Percentiles rank a stretch among this genome's conserved stretches.
These are phyloP conservation scores for Gymnoscelis rufifasciata DNA, from an alignment of 2,888 invertebrate species.

Conservation along the genomic window DNA sequence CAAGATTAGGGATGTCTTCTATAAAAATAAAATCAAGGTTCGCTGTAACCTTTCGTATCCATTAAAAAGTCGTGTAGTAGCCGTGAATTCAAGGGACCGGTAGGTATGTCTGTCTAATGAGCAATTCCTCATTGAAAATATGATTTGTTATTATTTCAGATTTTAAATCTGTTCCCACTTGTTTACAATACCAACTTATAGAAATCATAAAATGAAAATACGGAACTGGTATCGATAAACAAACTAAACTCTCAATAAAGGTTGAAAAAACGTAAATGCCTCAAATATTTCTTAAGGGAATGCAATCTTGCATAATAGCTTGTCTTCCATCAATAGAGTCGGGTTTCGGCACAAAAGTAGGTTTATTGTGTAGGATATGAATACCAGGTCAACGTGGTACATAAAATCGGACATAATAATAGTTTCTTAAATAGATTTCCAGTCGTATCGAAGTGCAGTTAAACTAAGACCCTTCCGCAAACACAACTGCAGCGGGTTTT, in stretches of 20 bases:
- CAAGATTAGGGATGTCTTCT: slow-evolving; percentile 47
- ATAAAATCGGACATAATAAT: too few relatives aligned
- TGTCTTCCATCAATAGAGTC: too few relatives aligned
- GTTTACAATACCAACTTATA: slow-evolving; percentile 18
- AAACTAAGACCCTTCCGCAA: slow-evolving; percentile 45
- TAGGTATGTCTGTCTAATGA: too few relatives aligned
- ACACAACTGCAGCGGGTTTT: slow-evolving; percentile 42
- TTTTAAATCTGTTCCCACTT: slow-evolving; percentile 13
- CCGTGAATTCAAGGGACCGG: slow-evolving; percentile 20
- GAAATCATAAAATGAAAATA: slow-evolving; percentile 18
- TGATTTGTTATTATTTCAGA: slow-evolving; percentile 8
- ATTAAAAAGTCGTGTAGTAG: slow-evolving; percentile 1
- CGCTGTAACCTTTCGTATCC: slow-evolving; percentile 11
- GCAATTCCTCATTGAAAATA: slow-evolving; percentile 13
- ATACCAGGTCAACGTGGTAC: too few relatives aligned
- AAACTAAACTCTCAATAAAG: background rate
- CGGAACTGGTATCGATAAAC: background rate
- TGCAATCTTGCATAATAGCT: too few relatives aligned
- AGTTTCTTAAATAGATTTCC: too few relatives aligned
- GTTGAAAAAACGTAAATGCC: background rate
- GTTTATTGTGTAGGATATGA: too few relatives aligned
- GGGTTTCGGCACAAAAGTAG: too few relatives aligned
- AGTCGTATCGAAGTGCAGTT: slow-evolving; percentile 4
- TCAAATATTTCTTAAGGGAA: too few relatives aligned
- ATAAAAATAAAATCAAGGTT: slow-evolving; percentile 40